A percentile compares a stretch with the other conserved stretches of the same genome.
Conservation (phyloP, 2,888 invertebrate genomes). For the Microchrysa polita region DNA sequence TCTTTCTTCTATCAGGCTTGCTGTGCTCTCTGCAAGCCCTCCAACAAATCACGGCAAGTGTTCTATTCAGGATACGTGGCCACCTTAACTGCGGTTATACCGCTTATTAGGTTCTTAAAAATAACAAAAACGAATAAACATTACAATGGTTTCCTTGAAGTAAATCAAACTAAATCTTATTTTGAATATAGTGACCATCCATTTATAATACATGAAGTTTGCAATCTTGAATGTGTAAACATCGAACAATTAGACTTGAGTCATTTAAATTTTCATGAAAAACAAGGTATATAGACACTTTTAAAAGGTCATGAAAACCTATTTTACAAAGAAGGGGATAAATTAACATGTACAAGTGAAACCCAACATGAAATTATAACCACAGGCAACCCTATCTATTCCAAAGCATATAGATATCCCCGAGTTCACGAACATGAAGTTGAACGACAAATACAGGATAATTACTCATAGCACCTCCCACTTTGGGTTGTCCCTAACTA, state of each 20-base stretch:
- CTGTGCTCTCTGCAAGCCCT: no score
- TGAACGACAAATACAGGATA: conserved; percentile 37
- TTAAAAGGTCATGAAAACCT: conserved; percentile 54
- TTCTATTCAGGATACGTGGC: no score
- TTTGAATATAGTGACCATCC: conserved; percentile 8
- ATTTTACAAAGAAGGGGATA: conserved; percentile 55
- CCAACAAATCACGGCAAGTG: no score
- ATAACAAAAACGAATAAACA: no score
- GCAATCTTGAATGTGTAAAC: neutral
- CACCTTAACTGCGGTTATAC: no score
- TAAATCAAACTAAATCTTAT: neutral
- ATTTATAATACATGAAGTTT: neutral
- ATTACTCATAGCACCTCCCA: conserved; percentile 47
- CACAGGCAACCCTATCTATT: conserved; percentile 42
- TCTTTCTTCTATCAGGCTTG: no score
- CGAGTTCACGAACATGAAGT: neutral
- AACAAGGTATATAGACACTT: neutral
- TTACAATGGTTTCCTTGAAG: neutral
- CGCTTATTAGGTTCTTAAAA: no score
- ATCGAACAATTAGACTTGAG: neutral
- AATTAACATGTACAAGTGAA: conserved; percentile 54
- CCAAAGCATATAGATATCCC: neutral
- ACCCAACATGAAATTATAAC: conserved; percentile 33
- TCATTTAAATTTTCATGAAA: conserved; percentile 6
- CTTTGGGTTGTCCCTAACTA: conserved; percentile 51